These are phyloP conservation scores for Cliona cf. orientalis DNA, from an alignment of 37 sponge, comb jelly and placozoan species.

Conservation along the genomic window DNA sequence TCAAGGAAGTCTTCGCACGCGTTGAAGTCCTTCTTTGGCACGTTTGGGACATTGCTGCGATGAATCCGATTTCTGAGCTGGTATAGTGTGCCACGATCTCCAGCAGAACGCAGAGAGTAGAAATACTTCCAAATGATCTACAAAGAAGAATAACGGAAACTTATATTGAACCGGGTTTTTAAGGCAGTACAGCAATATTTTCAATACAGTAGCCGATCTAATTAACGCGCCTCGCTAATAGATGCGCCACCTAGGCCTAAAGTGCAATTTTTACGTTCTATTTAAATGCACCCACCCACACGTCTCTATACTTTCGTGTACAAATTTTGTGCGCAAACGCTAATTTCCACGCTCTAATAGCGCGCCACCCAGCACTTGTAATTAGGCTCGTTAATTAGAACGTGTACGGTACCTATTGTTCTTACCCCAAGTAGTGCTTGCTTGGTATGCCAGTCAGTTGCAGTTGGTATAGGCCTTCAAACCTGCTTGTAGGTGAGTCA, in stretches of 20 bases:
- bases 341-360: conserved; percentile 4
- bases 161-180: too few relatives aligned
- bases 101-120: conserved; percentile 30
- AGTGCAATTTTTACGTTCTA: too few relatives aligned
- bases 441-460: conserved; percentile 44
- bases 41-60: conserved; percentile 33
- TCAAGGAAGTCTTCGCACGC: conserved; percentile 49
- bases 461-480: conserved; percentile 31
- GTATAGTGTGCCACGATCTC: conserved; percentile 41
- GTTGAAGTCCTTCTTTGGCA: conserved; percentile 23
- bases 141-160: too few relatives aligned
- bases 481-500: conserved; percentile 7
- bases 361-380: neutral
- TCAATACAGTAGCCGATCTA: too few relatives aligned
- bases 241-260: too few relatives aligned
- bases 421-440: conserved; percentile 1
- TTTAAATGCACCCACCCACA: too few relatives aligned
- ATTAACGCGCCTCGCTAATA: too few relatives aligned
- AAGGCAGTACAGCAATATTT: too few relatives aligned
- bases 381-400: neutral
- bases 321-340: too few relatives aligned
- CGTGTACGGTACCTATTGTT: neutral
- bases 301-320: too few relatives aligned
- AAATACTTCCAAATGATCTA: conserved; percentile 52
- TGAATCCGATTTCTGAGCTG: conserved; percentile 24